These are phyloP conservation scores for Dryococelus australis DNA, from an alignment of 2,888 invertebrate genomes.

Conservation along the genomic window DNA sequence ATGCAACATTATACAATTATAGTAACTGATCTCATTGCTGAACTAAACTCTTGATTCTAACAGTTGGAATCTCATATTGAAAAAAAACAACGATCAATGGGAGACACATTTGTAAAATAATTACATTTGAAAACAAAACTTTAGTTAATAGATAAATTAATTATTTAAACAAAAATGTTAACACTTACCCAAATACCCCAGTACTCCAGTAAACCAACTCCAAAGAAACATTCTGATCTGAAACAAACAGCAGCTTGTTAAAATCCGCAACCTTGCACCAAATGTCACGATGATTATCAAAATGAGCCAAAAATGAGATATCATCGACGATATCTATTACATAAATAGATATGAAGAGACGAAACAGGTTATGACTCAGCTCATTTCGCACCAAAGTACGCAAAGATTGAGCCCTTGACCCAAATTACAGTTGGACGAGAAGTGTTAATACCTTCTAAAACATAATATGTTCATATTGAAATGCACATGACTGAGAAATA, in stretches of 20 bases:
- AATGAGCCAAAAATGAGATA: neutral
- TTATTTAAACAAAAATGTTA: slow-evolving; percentile 21
- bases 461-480: neutral
- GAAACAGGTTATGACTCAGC: neutral
- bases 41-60: no score
- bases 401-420: neutral
- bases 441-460: no score
- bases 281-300: neutral
- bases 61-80: no score
- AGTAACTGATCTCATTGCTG: no score
- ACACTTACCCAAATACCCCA: slow-evolving; percentile 89
- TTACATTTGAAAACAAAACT: no score
- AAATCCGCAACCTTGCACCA: neutral
- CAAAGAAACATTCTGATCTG: slow-evolving; percentile 81
- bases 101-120: no score
- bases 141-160: no score
- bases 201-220: slow-evolving; percentile 95
- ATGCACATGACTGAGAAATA: neutral
- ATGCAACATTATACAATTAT: no score
- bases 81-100: no score
- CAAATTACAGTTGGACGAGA: neutral
- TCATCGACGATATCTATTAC: neutral
- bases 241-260: slow-evolving; percentile 35
- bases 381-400: neutral
- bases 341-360: neutral